Evolutionary conservation across 2,113 vertebrate genomes (phyloP), one percentile per base, ranked within the genome.

Genomic region (Fukomys damarensis): DNA sequence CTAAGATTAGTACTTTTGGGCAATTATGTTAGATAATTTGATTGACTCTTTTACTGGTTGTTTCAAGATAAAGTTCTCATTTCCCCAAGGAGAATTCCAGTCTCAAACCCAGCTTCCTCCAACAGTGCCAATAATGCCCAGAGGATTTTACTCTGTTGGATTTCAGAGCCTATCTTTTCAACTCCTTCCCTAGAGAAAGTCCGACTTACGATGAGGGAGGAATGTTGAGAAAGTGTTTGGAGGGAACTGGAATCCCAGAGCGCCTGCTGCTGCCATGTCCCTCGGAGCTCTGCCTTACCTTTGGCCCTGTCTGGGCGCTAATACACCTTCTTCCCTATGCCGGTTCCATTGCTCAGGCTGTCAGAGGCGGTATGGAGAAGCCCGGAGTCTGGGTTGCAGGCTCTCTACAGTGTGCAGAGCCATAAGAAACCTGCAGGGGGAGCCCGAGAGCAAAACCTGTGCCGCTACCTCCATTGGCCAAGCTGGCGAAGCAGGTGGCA

Each of bases 391-490:
- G 58, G 24, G 16, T 38, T 26, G 14, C 13, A 2, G 0, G 19
- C n/a, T 66, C 24, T 24, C 14, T 38, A 12, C 41, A 26, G 70
- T n/a, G 35, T 10, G 12, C 86, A 96, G 70, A 52, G 19, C 63
- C 2, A 38, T 14, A 32, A 72, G 16, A 5, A 59, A 86, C 8
- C 93, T 95, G 94, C 89, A 96, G 96, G 91, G 91, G 92, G 89
- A 86, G 61, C 93, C 63, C 43, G 0, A 6, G 72, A 17, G 72
- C 95, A 74, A 70, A 68, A 52, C 24, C 59, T 11, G 22, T 0
- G 1, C 4, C 19, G 49, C 59, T 8, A 0, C 41, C 7, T 5
- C 0, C 0, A 1, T 13, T 32, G 5, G 16, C 43, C n/a, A 52
- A 35, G 9, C 38, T 84, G 61, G 26, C 1, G 7, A 86, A 2